Evolutionary conservation across 2,113 vertebrate species (phyloP).

Genomic region (Nothocercus nigrocapillus): DNA sequence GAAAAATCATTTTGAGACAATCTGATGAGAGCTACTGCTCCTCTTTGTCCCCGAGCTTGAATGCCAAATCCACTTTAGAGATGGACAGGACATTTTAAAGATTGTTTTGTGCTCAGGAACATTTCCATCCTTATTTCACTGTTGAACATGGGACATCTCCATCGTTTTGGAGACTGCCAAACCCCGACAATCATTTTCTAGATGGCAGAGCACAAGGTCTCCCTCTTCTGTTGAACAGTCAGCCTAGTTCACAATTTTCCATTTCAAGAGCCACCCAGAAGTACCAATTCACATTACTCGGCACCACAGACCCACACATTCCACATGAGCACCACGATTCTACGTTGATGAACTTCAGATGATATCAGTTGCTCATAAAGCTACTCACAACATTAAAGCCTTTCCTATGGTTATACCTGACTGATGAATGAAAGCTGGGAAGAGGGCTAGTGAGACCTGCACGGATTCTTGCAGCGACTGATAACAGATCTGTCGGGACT

Average conservation of each 20-base stretch:
- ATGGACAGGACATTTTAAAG: background rate
- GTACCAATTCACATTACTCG: background rate
- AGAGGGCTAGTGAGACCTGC: constrained; percentile 95
- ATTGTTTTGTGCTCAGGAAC: background rate
- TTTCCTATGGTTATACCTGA: constrained; percentile 85
- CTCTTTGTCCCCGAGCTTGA: background rate
- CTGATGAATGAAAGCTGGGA: constrained; percentile 96
- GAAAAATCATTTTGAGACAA: background rate
- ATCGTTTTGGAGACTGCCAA: background rate
- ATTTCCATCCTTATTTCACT: background rate
- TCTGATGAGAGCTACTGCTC: background rate
- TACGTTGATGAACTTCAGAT: background rate
- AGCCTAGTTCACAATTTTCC: background rate
- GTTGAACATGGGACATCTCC: background rate
- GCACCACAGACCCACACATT: background rate
- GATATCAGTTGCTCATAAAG: background rate
- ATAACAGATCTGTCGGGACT: constrained; percentile 98
- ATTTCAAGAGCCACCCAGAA: background rate
- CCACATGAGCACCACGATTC: accelerated
- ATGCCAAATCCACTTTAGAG: background rate
- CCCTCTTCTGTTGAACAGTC: background rate
- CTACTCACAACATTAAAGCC: constrained; percentile 25
- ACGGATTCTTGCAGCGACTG: constrained; percentile 97
- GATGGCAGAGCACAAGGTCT: background rate
- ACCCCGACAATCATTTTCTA: background rate